These are phyloP conservation scores for Papilio helenus DNA, from an alignment of 1,140 invertebrate genomes.

Conservation along the genomic window DNA sequence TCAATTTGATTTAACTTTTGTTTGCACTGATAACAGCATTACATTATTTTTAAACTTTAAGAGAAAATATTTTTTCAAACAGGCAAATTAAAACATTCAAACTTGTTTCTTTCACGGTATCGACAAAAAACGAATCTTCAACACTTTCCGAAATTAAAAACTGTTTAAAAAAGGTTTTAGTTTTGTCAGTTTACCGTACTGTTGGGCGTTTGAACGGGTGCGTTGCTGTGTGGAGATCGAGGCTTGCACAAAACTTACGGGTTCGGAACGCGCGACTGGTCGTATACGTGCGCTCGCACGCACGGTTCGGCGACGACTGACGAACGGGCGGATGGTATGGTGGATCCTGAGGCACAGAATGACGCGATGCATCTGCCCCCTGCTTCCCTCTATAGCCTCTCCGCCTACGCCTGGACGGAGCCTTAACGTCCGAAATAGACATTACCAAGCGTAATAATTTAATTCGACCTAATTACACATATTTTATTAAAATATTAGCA, in stretches of 20 bases:
- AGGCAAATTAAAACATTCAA: constrained; percentile 5
- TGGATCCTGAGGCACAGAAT: neutral
- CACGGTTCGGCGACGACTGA: constrained; percentile 53
- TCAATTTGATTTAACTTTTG: constrained; percentile 56
- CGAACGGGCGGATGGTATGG: neutral
- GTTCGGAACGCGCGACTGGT: constrained; percentile 11
- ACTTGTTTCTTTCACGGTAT: neutral
- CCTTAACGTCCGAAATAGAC: constrained; percentile 7
- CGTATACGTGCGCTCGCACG: constrained; percentile 31
- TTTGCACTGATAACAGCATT: constrained; percentile 58
- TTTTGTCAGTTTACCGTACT: neutral
- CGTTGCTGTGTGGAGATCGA: constrained; percentile 39
- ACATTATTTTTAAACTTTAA: constrained; percentile 44
- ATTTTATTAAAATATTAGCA: neutral
- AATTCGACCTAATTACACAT: neutral
- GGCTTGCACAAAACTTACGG: constrained; percentile 64
- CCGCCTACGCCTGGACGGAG: neutral
- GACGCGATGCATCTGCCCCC: constrained; percentile 22
- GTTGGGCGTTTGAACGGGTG: neutral
- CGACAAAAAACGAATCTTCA: neutral
- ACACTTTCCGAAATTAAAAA: neutral
- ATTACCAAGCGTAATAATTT: neutral
- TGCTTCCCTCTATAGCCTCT: constrained; percentile 1
- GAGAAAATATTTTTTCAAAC: constrained; percentile 39
- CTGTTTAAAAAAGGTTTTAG: constrained; percentile 21